A percentile compares a stretch with the other conserved stretches of the same genome.
phyloP scores from a whole-genome alignment of 2,797 vertebrate species.

The Pseudocheirus occidentalis region DNA sequence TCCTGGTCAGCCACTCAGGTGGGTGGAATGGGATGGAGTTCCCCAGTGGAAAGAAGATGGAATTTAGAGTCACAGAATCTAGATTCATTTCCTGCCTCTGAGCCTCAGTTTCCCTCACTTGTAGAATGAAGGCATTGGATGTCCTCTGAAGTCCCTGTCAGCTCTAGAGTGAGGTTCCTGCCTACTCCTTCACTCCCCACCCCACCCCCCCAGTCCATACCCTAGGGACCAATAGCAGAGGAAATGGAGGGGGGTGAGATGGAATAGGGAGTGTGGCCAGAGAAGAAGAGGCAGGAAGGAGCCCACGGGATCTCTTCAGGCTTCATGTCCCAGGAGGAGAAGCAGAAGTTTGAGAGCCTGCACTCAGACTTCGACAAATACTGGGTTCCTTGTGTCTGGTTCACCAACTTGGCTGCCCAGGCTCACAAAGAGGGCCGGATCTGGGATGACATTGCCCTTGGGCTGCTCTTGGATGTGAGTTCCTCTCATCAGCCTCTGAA shows the following conservation, averaged over 20 bases:
- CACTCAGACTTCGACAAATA: conserved; percentile 95
- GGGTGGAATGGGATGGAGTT: not conserved
- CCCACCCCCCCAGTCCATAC: not conserved
- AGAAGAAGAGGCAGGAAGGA: not conserved
- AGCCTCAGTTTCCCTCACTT: not conserved
- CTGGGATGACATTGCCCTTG: conserved; percentile 89
- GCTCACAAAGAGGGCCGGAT: conserved; percentile 89
- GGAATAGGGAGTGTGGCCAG: not conserved
- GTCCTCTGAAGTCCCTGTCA: not conserved
- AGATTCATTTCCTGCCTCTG: not conserved
- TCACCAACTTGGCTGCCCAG: conserved; percentile 90
- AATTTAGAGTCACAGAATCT: not conserved
- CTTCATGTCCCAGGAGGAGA: conserved; percentile 90
- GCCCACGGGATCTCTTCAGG: conserved; percentile 79
- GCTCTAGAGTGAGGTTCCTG: not conserved
- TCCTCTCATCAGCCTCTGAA: conserved; percentile 86
- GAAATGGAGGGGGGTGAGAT: not conserved
- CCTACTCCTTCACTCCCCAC: not conserved
- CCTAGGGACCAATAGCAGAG: no score
- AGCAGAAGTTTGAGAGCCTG: conserved; percentile 89
- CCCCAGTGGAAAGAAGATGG: not conserved
- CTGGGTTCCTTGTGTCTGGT: conserved; percentile 95
- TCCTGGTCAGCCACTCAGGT: not conserved
- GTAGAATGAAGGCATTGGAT: not conserved
- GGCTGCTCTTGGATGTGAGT: conserved; percentile 91